Evolutionary conservation across 1,140 invertebrate species (phyloP).

Genomic region (Hyles vespertilio): DNA sequence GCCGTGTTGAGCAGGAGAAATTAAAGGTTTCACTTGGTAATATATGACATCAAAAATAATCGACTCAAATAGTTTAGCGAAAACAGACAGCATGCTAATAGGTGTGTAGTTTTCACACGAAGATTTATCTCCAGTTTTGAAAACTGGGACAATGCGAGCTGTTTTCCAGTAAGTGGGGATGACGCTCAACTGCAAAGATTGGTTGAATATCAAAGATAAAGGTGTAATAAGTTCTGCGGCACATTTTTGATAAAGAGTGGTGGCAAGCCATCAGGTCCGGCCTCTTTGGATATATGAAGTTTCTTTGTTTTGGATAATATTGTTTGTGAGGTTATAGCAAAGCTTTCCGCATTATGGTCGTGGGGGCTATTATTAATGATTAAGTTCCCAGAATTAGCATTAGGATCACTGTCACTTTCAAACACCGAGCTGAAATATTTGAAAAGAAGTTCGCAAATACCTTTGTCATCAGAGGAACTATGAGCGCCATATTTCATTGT

Average conservation of each 20-base stretch:
- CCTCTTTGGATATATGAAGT: slow-evolving; percentile 8
- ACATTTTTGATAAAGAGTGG: slow-evolving; percentile 6
- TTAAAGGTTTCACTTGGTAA: too few relatives aligned
- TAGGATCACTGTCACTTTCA: slow-evolving; percentile 2
- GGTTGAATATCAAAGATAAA: slow-evolving; percentile 11
- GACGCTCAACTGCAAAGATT: slow-evolving; percentile 5
- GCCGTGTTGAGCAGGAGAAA: too few relatives aligned
- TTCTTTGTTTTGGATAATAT: too few relatives aligned
- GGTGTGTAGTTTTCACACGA: slow-evolving; percentile 16
- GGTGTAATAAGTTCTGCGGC: slow-evolving; percentile 2
- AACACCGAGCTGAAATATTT: slow-evolving; percentile 11
- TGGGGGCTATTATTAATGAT: too few relatives aligned
- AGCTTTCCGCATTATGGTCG: too few relatives aligned
- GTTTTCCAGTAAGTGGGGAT: slow-evolving; percentile 19
- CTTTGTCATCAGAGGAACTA: slow-evolving; percentile 7
- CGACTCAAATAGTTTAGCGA: slow-evolving; percentile 15
- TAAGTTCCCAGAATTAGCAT: too few relatives aligned
- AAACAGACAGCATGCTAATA: slow-evolving; percentile 20
- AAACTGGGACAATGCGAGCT: slow-evolving; percentile 14
- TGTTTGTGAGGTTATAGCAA: too few relatives aligned
- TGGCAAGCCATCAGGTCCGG: slow-evolving; percentile 9
- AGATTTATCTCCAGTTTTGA: slow-evolving; percentile 17
- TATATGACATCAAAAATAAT: background rate
- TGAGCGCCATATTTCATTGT: slow-evolving; percentile 9
- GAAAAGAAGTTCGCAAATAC: slow-evolving; percentile 18